Evolutionary conservation across 2,888 invertebrate species (phyloP).

Genomic region (Himalopsyche anomala): DNA sequence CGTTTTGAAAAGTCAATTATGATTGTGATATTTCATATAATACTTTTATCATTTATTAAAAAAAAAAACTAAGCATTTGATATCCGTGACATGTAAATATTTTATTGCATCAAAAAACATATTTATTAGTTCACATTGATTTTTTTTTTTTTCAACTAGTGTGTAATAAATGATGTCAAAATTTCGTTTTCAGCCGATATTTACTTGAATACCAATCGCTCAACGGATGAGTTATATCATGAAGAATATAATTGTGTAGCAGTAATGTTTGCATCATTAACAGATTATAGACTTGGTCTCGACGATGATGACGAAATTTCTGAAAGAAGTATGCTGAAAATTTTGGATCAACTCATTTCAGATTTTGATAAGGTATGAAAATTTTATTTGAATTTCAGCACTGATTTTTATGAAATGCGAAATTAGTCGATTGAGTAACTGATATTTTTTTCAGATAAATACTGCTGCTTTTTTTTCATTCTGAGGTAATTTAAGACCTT

Average conservation of each 20-base stretch:
- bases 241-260: conserved; percentile 93
- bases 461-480: not conserved
- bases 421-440: conserved; percentile 51
- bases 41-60: too few species aligned
- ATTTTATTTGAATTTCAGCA: conserved; percentile 68
- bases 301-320: conserved; percentile 81
- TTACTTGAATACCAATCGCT: conserved; percentile 84
- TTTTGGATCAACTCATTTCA: conserved; percentile 93
- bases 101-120: too few species aligned
- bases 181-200: conserved; percentile 81
- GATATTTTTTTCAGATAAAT: not conserved
- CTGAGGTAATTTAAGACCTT: too few species aligned
- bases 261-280: conserved; percentile 97
- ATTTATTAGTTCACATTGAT: too few species aligned
- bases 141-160: too few species aligned
- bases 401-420: too few species aligned
- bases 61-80: too few species aligned
- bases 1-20: too few species aligned
- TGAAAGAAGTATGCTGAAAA: conserved; percentile 81
- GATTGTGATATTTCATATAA: too few species aligned
- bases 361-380: conserved; percentile 90
- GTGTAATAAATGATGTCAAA: not conserved
- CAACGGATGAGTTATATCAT: conserved; percentile 87
- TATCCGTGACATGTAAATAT: too few species aligned
- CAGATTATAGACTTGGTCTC: conserved; percentile 86